These are phyloP conservation scores for Bradypodion ventrale DNA, from an alignment of 2,797 vertebrate species.

Conservation along the genomic window DNA sequence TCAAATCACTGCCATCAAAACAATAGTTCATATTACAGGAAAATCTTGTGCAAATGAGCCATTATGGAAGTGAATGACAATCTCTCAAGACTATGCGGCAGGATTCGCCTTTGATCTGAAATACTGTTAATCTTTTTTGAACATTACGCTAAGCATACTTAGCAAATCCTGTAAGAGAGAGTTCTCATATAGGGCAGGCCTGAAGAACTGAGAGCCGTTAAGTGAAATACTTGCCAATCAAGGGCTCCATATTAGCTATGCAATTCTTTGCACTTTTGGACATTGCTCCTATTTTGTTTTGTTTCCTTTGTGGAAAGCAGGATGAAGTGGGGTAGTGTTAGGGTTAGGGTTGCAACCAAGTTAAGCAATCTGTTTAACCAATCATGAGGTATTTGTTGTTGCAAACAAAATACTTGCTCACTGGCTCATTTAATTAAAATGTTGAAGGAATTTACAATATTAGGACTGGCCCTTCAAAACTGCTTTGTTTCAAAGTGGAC, in stretches of 20 bases:
- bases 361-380: slow-evolving; percentile 67
- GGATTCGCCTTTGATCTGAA: slow-evolving; percentile 87
- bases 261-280: slow-evolving; percentile 48
- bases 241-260: slow-evolving; percentile 48
- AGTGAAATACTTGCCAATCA: slow-evolving; percentile 52
- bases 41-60: slow-evolving; percentile 84
- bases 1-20: slow-evolving; percentile 82
- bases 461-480: slow-evolving; percentile 57
- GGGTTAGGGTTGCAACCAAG: slow-evolving; percentile 27
- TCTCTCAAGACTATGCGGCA: slow-evolving; percentile 84
- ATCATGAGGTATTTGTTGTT: slow-evolving; percentile 62
- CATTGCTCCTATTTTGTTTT: not conserved
- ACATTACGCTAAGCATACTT: slow-evolving; percentile 71
- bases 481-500: slow-evolving; percentile 55
- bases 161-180: slow-evolving; percentile 77
- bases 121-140: slow-evolving; percentile 85
- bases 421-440: slow-evolving; percentile 68
- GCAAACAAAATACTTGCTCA: slow-evolving; percentile 36
- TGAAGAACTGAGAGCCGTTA: slow-evolving; percentile 54
- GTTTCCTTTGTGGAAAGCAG: slow-evolving; percentile 5
- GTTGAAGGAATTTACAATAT: slow-evolving; percentile 58
- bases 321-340: not conserved
- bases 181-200: slow-evolving; percentile 52
- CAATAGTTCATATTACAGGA: slow-evolving; percentile 88
- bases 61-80: slow-evolving; percentile 84